Evolutionary conservation across 2,797 vertebrate genomes (phyloP), one percentile per base, ranked within the genome.

Genomic region (Melanotaenia boesemani): DNA sequence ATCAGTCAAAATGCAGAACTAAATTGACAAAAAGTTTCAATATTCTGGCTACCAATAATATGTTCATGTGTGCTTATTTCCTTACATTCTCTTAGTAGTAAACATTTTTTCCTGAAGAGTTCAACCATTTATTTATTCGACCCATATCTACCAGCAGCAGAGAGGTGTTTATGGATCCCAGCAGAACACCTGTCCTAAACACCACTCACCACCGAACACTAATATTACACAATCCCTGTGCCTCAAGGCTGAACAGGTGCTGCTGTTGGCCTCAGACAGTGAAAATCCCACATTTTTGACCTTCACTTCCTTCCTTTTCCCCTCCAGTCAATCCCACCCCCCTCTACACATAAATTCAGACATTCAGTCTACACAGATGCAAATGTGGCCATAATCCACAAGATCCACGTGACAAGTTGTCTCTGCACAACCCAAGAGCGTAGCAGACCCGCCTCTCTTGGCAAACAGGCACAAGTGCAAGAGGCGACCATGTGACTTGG

Each of bases 211-310:
- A 68, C 54, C 26, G 30, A 74, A 67, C 30, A 39, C 56, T 30
- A 30, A 30, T 30, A n/a, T 54, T 60, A 74, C 44, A 65, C 77
- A 79, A 84, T 61, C 66, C 50, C 52, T 0, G 11, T 20, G 55
- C 39, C 68, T 64, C 52, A 24, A 77, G 67, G 77, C 65, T 67
- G 67, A 89, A 85, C 89, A 90, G 89, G 83, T 93, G 90, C 46
- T 56, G 56, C 72, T 10, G 67, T 63, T 52, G 57, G 41, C 74
- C 67, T 64, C 75, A 69, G 76, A 74, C 79, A 50, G 70, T 6
- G 26, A 73, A 65, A 81, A 72, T 72, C 71, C 62, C 60, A 34
- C 11, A 12, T 74, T 65, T 73, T 48, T 70, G 41, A 44, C 34
- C 36, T 68, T 61, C 57, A 67, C 18, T 67, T 69, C 70, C 64